Evolutionary conservation across 1,140 invertebrate genomes (phyloP).

Genomic region (Sarcophaga peregrina): DNA sequence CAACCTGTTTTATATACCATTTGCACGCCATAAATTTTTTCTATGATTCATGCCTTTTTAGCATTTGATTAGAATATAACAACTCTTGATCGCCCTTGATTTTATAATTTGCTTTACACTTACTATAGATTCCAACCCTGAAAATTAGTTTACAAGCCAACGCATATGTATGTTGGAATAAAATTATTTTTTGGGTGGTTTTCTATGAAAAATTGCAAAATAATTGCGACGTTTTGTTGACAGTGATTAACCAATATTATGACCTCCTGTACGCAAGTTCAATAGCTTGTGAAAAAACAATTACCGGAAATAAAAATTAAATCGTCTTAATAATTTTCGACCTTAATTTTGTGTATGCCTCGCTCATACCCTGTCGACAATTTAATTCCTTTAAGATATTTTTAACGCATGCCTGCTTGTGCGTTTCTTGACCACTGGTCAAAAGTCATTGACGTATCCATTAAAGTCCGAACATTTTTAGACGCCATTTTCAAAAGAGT

Average conservation of each 20-base stretch:
- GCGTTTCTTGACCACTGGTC: slow-evolving; percentile 37
- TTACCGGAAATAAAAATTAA: background rate
- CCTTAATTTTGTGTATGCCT: background rate
- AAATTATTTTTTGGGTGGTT: slow-evolving; percentile 13
- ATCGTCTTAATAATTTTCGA: background rate
- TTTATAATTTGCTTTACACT: no score
- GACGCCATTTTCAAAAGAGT: slow-evolving; percentile 21
- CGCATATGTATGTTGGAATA: background rate
- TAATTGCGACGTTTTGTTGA: slow-evolving; percentile 39
- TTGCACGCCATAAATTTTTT: no score
- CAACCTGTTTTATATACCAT: no score
- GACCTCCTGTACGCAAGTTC: slow-evolving; percentile 24
- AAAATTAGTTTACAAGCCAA: no score
- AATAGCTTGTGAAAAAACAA: slow-evolving; percentile 1
- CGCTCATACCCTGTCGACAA: background rate
- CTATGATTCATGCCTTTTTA: no score
- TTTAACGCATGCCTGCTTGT: background rate
- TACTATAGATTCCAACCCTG: no score
- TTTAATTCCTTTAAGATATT: slow-evolving; percentile 32
- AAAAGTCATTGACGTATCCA: slow-evolving; percentile 28
- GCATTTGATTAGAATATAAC: no score
- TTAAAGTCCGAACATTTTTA: background rate
- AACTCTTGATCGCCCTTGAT: no score
- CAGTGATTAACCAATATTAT: slow-evolving; percentile 22
- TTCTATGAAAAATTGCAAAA: slow-evolving; percentile 42